Base-by-base conservation (phyloP, 2,888 invertebrate genomes). In the Rhagium mordax region DNA sequence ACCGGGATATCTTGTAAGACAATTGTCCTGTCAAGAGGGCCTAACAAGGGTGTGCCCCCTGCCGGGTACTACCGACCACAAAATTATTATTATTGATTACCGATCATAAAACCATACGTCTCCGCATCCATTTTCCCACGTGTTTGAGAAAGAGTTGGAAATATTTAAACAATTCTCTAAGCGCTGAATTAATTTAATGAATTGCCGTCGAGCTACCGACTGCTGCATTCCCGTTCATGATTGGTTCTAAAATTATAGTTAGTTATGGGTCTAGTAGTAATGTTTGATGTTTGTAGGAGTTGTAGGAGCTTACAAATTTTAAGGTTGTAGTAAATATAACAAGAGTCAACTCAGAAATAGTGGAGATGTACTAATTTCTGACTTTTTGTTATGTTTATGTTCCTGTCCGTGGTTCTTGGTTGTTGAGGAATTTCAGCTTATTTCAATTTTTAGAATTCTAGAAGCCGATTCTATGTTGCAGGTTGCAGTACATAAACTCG, bases 1-100 rank as follows among this genome's bases (percentile, higher is more conserved):
- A 73, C 76, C 76, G 73, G 69, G 72, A 74, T 74, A 78, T 78
- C 67, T 70, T 69, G 74, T 68, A 61, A 68, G 79, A 78, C 79
- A 80, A 79, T 81, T 80, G 81, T 81, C 78, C 80, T 82, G 82
- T 83, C 82, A 81, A 71, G 70, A 72, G 76, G 71, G 72, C 76
- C 78, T 84, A 84, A 85, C 85, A 78, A 85, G 85, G 85, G 85
- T 85, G 80, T 75, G 74, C 83, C 82, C 82, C 85, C 84, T 81
- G 84, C 79, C 48, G 84, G 55, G 79, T 68, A 78, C 81, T 81
- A 79, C 81, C 81, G 82, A 81, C 84, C 84, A 80, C 82, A 80
- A 78, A 81, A 84, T 83, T 79, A 81, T 82, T 82, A 83, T 84
- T 85, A 85, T 85, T 85, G 85, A 85, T 85, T 81, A 80, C 81